phyloP scores from a whole-genome alignment of 2,113 vertebrate genomes.

The Anthoscopus minutus region DNA sequence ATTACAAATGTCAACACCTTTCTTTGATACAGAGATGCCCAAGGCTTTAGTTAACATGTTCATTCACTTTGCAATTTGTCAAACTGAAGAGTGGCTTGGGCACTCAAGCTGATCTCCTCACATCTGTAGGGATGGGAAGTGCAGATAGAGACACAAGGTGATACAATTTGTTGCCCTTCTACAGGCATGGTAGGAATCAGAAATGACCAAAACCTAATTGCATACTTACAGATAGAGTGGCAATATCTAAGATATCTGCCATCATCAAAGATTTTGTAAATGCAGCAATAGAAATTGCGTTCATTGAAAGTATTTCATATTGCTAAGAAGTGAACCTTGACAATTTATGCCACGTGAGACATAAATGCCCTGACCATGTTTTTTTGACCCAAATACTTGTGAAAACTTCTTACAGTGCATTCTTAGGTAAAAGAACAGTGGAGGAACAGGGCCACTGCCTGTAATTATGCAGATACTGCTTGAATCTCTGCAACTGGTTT shows the following conservation, averaged over 20 bases:
- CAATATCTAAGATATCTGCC: background rate
- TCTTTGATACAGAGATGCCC: background rate
- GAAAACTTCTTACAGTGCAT: background rate
- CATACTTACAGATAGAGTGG: background rate
- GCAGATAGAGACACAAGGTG: background rate
- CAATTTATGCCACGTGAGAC: background rate
- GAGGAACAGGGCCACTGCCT: background rate
- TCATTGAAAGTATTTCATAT: background rate
- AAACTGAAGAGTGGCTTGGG: background rate
- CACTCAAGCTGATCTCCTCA: background rate
- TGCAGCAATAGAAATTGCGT: background rate
- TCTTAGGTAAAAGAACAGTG: background rate
- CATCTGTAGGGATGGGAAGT: background rate
- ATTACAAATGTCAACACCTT: background rate
- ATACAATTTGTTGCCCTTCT: background rate
- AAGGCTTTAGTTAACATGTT: background rate
- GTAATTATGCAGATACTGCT: background rate
- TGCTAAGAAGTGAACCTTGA: background rate
- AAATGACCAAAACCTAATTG: background rate
- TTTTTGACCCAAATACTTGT: background rate
- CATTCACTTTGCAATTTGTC: background rate
- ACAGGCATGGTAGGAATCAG: background rate
- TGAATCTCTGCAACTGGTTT: background rate
- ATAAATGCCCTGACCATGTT: background rate
- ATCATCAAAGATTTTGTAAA: background rate